phyloP scores from a whole-genome alignment of 2,113 vertebrate genomes.

The Rynchops niger region DNA sequence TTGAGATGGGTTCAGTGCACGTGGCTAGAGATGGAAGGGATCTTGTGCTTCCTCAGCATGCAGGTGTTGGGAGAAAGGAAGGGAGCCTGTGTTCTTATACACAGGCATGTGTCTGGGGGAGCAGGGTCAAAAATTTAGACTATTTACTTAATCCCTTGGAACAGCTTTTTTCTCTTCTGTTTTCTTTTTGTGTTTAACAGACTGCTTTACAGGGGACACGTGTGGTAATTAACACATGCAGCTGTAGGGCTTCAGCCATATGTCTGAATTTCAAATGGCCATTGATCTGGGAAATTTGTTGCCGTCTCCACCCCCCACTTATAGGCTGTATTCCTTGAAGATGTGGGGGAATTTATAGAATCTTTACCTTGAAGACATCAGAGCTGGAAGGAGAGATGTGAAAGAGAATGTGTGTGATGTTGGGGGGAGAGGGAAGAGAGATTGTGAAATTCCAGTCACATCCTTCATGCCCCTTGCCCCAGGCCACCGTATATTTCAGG shows the following conservation, averaged over 20 bases:
- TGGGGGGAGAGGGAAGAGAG: not conserved
- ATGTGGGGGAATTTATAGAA: conserved; percentile 46
- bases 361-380: conserved; percentile 14
- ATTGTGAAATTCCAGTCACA: not conserved
- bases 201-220: conserved; percentile 77
- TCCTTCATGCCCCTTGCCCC: not conserved
- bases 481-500: not conserved
- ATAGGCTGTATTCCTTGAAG: conserved; percentile 38
- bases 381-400: conserved; percentile 1
- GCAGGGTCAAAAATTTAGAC: conserved; percentile 75
- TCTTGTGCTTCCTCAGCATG: conserved; percentile 47
- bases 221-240: conserved; percentile 81
- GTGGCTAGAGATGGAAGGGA: conserved; percentile 1
- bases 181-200: conserved; percentile 76
- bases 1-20: not conserved
- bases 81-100: conserved; percentile 58
- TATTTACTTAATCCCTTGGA: conserved; percentile 80
- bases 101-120: conserved; percentile 52
- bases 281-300: conserved; percentile 71
- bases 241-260: conserved; percentile 75
- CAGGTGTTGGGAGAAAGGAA: conserved; percentile 51
- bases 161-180: conserved; percentile 69
- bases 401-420: not conserved
- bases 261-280: conserved; percentile 79
- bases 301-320: conserved; percentile 34